Conservation (phyloP, 1,140 invertebrate species). For the Probaryconus sp. region DNA sequence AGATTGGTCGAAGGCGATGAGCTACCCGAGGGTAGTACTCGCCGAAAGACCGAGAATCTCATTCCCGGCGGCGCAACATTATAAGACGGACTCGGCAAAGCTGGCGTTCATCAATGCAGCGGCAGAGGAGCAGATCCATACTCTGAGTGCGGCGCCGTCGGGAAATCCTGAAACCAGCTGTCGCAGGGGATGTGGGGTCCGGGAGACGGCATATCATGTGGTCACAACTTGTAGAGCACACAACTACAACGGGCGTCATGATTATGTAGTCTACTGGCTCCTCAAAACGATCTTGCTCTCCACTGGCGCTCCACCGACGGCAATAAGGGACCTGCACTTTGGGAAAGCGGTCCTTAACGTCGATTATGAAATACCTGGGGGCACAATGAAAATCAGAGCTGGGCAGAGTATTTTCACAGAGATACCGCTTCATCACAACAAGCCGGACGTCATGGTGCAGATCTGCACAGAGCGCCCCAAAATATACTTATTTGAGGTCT, state of each 20-base stretch:
- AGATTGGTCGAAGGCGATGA: not conserved
- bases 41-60: not conserved
- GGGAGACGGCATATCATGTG: conserved; percentile 31
- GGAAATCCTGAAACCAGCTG: conserved; percentile 2
- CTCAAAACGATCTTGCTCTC: conserved; percentile 1
- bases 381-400: not conserved
- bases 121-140: conserved; percentile 25
- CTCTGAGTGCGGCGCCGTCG: not conserved
- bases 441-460: not conserved
- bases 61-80: not conserved
- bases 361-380: not conserved
- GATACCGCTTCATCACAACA: not conserved
- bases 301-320: not conserved
- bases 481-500: conserved; percentile 5
- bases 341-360: not conserved
- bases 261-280: conserved; percentile 16
- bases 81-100: not conserved
- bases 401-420: conserved; percentile 1
- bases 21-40: not conserved
- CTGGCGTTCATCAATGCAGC: conserved; percentile 13
- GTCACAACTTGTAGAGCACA: not conserved
- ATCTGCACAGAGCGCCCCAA: not conserved
- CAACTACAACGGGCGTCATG: conserved; percentile 4
- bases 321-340: not conserved
- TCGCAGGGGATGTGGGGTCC: conserved; percentile 1